Percentiles rank a stretch among this genome's conserved stretches.
phyloP scores from a whole-genome alignment of 2,888 invertebrate species.

The Ennomos quercinarius region DNA sequence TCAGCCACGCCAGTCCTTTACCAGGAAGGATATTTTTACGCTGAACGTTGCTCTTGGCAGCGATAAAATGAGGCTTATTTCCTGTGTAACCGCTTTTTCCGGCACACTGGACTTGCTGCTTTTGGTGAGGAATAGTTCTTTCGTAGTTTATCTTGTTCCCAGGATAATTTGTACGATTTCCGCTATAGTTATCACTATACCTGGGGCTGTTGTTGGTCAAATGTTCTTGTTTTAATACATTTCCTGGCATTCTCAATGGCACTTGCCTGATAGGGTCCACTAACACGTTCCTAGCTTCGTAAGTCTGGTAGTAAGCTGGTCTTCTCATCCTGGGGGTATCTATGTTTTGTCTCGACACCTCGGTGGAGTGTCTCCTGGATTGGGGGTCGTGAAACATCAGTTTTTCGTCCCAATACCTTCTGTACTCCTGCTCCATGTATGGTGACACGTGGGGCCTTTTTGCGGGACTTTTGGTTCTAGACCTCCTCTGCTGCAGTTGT shows the following conservation, averaged over 20 bases:
- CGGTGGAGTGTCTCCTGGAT: conserved; percentile 43
- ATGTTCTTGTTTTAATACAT: neutral
- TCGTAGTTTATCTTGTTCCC: neutral
- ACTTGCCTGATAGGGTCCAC: conserved; percentile 32
- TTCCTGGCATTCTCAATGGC: conserved; percentile 9
- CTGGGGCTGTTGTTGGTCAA: no score
- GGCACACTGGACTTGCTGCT: neutral
- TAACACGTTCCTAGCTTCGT: conserved; percentile 56
- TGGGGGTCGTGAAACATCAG: conserved; percentile 52
- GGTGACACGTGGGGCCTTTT: conserved; percentile 44
- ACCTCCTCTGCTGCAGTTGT: conserved; percentile 17
- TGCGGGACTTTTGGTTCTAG: conserved; percentile 44
- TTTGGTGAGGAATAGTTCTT: neutral
- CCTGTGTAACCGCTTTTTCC: neutral
- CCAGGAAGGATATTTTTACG: conserved; percentile 18
- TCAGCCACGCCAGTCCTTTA: conserved; percentile 60
- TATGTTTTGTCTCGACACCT: conserved; percentile 32
- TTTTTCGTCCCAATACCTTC: conserved; percentile 64
- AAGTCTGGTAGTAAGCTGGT: conserved; percentile 48
- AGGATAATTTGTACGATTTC: neutral
- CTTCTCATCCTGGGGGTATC: conserved; percentile 4
- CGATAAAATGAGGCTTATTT: conserved; percentile 12
- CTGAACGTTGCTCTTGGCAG: conserved; percentile 13
- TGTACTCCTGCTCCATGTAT: conserved; percentile 69
- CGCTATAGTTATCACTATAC: no score